Evolutionary conservation across 2,113 vertebrate genomes (phyloP).

Genomic region (Nestor notabilis): DNA sequence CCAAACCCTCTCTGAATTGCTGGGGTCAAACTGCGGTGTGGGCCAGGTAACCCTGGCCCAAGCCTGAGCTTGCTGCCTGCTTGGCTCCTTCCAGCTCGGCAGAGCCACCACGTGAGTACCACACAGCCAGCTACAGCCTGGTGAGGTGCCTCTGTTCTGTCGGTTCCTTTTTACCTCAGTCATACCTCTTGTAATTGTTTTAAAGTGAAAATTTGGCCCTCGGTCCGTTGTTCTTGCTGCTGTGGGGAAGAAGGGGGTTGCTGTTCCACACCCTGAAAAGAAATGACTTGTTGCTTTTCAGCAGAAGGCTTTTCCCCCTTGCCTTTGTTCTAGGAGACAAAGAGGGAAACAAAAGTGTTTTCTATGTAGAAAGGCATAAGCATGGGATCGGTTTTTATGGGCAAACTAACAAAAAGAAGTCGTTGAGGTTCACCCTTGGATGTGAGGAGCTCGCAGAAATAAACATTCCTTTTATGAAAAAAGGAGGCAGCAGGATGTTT

Average conservation of each 20-base stretch:
- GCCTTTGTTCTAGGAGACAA: constrained; percentile 82
- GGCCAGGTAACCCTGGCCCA: constrained; percentile 19
- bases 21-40: constrained; percentile 52
- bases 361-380: constrained; percentile 69
- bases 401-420: constrained; percentile 69
- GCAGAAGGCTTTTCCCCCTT: constrained; percentile 67
- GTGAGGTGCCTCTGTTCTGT: not conserved
- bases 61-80: constrained; percentile 26
- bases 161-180: constrained; percentile 10
- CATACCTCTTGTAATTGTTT: not conserved
- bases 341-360: constrained; percentile 78
- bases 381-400: constrained; percentile 71
- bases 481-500: constrained; percentile 47
- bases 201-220: constrained; percentile 16
- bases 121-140: not conserved
- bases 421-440: constrained; percentile 66
- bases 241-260: constrained; percentile 33
- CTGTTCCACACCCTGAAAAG: constrained; percentile 68
- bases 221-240: not conserved
- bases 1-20: constrained; percentile 52
- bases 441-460: constrained; percentile 57
- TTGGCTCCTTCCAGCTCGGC: not conserved
- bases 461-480: constrained; percentile 77
- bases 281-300: constrained; percentile 81
- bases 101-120: constrained; percentile 29